Evolutionary conservation across 2,113 vertebrate genomes (phyloP).

Genomic region (Paradoxurus hermaphroditus): DNA sequence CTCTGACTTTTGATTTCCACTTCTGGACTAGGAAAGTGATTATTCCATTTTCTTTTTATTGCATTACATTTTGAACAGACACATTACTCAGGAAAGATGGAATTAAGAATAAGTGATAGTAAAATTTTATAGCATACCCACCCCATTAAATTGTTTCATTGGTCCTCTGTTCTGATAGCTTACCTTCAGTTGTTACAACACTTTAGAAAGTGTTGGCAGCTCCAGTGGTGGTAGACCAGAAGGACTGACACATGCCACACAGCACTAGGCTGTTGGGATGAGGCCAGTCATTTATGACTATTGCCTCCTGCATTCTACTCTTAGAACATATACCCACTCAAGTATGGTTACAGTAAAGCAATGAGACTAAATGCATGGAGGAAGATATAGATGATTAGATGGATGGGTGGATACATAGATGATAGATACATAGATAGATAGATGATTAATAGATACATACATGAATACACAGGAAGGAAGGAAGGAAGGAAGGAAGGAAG

Average conservation of each 20-base stretch:
- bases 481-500: background rate
- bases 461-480: background rate
- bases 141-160: background rate
- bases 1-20: slow-evolving; percentile 27
- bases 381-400: background rate
- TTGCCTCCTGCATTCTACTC: background rate
- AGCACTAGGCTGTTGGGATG: background rate
- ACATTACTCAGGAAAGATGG: background rate
- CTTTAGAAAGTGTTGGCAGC: background rate
- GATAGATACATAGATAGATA: background rate
- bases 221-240: background rate
- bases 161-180: background rate
- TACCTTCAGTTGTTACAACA: background rate
- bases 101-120: slow-evolving; percentile 12
- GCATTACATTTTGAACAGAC: slow-evolving; percentile 14
- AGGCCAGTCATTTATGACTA: background rate
- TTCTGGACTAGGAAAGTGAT: slow-evolving; percentile 23
- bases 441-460: background rate
- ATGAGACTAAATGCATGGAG: background rate
- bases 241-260: background rate
- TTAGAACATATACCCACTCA: background rate
- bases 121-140: slow-evolving; percentile 21
- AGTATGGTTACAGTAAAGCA: background rate
- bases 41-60: slow-evolving; percentile 60
- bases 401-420: background rate